Base-by-base conservation (phyloP, 2,113 vertebrate species). In the Dipodomys stephensi region DNA sequence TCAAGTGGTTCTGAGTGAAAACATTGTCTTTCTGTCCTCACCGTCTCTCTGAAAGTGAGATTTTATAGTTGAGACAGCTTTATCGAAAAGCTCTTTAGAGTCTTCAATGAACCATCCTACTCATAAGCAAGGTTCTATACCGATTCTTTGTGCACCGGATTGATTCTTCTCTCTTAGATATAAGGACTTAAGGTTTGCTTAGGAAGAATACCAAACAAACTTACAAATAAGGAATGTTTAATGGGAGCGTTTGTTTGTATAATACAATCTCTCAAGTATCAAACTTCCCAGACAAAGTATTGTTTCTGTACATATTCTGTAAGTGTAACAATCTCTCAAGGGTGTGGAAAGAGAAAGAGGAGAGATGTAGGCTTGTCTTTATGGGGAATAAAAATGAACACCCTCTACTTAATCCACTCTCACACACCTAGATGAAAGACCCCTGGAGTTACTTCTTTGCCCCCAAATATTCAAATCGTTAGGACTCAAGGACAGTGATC, bases 401-500 rank as follows among this genome's bases (percentile, higher is more conserved):
- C 7, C 4, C 53, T 53, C 20, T 44, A 64, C 30, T 49, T 44
- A 82, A 64, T 44, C 82, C 32, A 87, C 53, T 93, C 74, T 77
- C 49, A 85, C n/a, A 25, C 8, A 79, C 2, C 23, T 19, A 83
- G 19, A 7, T 79, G 20, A 74, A 92, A 68, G 18, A 69, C 28
- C n/a, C 35, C 23, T 18, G 2, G 25, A 77, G 27, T 35, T 88
- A 72, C 68, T 81, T 68, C 28, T 91, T 49, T 83, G 53, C 25
- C 16, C 16, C 32, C 27, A 88, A 67, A 91, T 76, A 88, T 46
- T 79, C 82, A 96, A 81, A 84, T 28, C 84, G 23, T 57, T 88
- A 76, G 84, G 72, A 2, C 10, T 79, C 44, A 73, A 81, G 94
- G 88, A 82, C 83, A 93, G 20, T 39, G 86, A 96, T 65, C 80